Base-by-base conservation (phyloP, 2,888 invertebrate genomes). In the Drosophila affinis region DNA sequence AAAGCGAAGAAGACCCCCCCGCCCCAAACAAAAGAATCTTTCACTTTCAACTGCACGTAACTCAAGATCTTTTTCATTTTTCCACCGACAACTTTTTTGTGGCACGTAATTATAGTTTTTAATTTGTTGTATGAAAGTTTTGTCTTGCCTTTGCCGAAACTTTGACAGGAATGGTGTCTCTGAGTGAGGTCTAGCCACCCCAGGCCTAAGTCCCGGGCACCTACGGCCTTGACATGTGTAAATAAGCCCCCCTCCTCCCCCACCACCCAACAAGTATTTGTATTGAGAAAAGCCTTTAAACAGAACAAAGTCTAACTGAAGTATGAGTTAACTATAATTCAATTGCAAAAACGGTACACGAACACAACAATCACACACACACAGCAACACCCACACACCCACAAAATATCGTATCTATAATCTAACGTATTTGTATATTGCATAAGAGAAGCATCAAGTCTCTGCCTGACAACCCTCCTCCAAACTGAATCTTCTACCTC, bases 381-480 rank as follows among this genome's bases (percentile, higher is more conserved):
- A 55, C 18, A 46, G 9, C 32, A 9, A 21, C 21, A 21, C 21
- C 3, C 0, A 9, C 9, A 9, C 9, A 29, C 29, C 3, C 21
- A 46, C 49, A 62, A 72, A 61, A 72, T 68, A 68, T 70, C 56
- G 27, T 63, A 64, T 56, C 64, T 72, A 71, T 71, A 72, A 72
- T 62, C 55, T 47, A 55, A 44, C 51, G 69, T 67, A 68, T 52
- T 47, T 68, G 67, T 68, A 68, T 68, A 57, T 68, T 67, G 67
- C 67, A 68, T 69, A 68, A 58, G 70, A 58, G 57, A 68, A 68
- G 70, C 69, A 58, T 69, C 69, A 51, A 68, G 67, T 57, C 57
- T 69, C 57, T 69, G 67, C 69, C 67, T 68, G 69, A 48, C 45
- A 55, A 61, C 45, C 39, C 39, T 7, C 14, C 6, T 14, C n/a